phyloP scores from a whole-genome alignment of 2,797 vertebrate species.

The Nannoperca australis region DNA sequence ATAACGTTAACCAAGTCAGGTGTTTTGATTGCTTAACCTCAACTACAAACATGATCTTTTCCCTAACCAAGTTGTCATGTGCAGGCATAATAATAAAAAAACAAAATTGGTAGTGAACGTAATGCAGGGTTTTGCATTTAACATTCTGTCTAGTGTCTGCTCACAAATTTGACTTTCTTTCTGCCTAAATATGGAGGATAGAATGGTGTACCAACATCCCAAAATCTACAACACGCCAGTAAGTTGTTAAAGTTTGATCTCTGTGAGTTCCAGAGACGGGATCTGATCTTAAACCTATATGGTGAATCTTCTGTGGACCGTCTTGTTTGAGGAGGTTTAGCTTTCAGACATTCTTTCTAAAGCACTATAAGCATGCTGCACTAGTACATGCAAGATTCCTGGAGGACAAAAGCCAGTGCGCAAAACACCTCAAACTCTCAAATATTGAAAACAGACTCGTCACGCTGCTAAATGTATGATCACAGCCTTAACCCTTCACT shows the following conservation, averaged over 20 bases:
- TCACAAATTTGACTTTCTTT: neutral
- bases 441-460: neutral
- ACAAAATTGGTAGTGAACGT: neutral
- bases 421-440: neutral
- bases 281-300: no score
- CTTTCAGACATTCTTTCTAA: neutral
- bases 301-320: neutral
- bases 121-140: neutral
- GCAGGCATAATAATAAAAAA: neutral
- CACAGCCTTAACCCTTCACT: conserved; percentile 16
- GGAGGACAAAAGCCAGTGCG: conserved; percentile 32
- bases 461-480: conserved; percentile 10
- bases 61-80: neutral
- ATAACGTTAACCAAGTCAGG: neutral
- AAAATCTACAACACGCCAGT: neutral
- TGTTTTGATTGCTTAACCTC: neutral
- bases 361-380: neutral
- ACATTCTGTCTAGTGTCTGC: neutral
- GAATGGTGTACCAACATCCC: neutral
- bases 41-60: neutral
- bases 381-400: conserved; percentile 19
- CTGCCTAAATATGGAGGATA: neutral
- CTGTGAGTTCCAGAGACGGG: neutral
- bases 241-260: neutral
- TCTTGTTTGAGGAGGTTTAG: neutral